These are phyloP conservation scores for Agrochola macilenta DNA, from an alignment of 2,888 invertebrate genomes.

Conservation along the genomic window DNA sequence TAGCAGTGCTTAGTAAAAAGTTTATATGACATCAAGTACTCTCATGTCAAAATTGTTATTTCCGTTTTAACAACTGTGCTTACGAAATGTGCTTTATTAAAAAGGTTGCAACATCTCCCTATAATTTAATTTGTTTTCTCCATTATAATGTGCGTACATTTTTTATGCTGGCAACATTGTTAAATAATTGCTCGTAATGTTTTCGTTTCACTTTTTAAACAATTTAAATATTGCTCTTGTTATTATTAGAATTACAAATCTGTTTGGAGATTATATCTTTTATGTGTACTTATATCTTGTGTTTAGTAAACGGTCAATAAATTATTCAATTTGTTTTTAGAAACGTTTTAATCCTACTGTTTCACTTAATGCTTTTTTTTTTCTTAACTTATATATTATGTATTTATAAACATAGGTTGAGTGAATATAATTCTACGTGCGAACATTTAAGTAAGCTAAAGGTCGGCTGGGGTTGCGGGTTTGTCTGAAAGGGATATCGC, in stretches of 20 bases:
- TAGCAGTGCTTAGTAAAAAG: neutral
- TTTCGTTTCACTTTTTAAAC: slow-evolving; percentile 47
- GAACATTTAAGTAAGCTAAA: too few species aligned
- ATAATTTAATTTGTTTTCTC: slow-evolving; percentile 67
- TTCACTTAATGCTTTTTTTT: neutral
- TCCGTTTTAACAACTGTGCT: slow-evolving; percentile 73
- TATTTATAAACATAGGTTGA: neutral
- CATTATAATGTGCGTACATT: slow-evolving; percentile 47
- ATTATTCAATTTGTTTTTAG: slow-evolving; percentile 20
- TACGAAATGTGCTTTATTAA: slow-evolving; percentile 76
- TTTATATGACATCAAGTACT: slow-evolving; percentile 77
- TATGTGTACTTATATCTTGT: too few species aligned
- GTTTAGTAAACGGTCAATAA: slow-evolving; percentile 9
- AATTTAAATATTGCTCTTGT: slow-evolving; percentile 35
- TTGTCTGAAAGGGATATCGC: too few species aligned
- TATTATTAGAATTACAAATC: slow-evolving; percentile 43
- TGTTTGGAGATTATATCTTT: slow-evolving; percentile 33
- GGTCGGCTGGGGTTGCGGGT: too few species aligned
- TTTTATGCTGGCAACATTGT: slow-evolving; percentile 45
- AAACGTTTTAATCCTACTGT: neutral
- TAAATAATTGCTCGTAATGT: slow-evolving; percentile 45
- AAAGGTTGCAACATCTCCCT: slow-evolving; percentile 63
- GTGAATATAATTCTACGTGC: too few species aligned
- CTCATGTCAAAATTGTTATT: slow-evolving; percentile 76
- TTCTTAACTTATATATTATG: neutral